Base-by-base conservation (phyloP, 2,888 invertebrate genomes). In the Euphydryas editha region DNA sequence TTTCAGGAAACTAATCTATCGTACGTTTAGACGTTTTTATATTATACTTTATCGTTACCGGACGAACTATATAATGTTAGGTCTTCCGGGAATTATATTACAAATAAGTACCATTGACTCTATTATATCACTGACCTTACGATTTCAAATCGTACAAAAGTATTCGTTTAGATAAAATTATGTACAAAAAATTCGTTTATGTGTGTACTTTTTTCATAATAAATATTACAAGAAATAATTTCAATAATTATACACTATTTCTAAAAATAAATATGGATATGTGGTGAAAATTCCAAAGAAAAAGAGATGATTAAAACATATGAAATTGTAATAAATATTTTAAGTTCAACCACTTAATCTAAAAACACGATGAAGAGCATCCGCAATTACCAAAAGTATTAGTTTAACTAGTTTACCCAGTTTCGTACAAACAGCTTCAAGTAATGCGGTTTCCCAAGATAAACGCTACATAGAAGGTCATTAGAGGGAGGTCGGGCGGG, bases 381-480 rank as follows among this genome's bases (percentile, higher is more conserved):
- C 15, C 6, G 49, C 21, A 15, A 51, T 21, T 21, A 21, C 49
- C 15, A 11, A 49, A 51, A 51, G 49, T 21, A 21, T 54, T 54
- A 36, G 30, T 54, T 36, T 54, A 17, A 54, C 36, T 54, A 30
- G 36, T 54, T 54, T 17, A 30, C 54, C 11, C 36, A 54, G 17
- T 24, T 36, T 36, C 8, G 36, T 36, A 54, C 54, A 54, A 54
- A 54, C 36, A 54, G 36, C 54, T 54, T 36, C 30, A 10, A 17
- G 54, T 54, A 54, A 17, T 17, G 36, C 54, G 30, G 54, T 36
- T 54, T 10, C 10, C 36, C 36, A 17, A 36, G 36, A 54, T 54
- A 36, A 54, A 36, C 54, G 30, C 54, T 54, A 54, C 36, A 36
- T 3, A 54, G 54, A 54, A 54, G 30, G 36, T 54, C 54, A 17